Percentiles rank a stretch among this genome's conserved stretches.
phyloP scores from a whole-genome alignment of 2,888 invertebrate genomes.

The Eupelmus urozonus region DNA sequence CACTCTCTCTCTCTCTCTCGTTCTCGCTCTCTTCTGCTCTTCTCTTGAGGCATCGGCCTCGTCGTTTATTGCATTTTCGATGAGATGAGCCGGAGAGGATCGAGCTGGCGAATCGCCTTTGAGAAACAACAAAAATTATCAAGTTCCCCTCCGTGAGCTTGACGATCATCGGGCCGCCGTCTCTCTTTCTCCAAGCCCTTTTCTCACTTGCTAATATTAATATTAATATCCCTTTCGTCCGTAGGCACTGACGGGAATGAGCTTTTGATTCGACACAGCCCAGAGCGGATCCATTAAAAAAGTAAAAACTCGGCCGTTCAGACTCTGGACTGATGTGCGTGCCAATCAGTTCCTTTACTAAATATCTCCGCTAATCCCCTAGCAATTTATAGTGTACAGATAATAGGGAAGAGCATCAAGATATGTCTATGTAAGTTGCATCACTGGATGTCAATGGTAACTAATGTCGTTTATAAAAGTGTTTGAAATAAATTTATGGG shows the following conservation, averaged over 20 bases:
- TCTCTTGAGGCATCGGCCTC: constrained; percentile 46
- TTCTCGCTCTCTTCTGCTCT: constrained; percentile 18
- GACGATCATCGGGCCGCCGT: constrained; percentile 40
- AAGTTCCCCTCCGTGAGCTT: constrained; percentile 39
- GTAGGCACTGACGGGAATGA: constrained; percentile 54
- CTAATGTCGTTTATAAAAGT: too few relatives aligned
- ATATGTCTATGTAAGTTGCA: too few relatives aligned
- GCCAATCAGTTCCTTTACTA: constrained; percentile 26
- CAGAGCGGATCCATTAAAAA: constrained; percentile 30
- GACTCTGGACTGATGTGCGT: background rate
- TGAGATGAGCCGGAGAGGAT: constrained; percentile 53
- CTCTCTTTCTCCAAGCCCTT: constrained; percentile 38
- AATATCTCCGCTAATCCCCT: background rate
- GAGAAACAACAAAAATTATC: constrained; percentile 58
- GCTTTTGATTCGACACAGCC: constrained; percentile 61
- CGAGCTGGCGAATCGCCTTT: constrained; percentile 40
- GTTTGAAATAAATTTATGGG: too few relatives aligned
- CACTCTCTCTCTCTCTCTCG: constrained; percentile 21
- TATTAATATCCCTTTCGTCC: constrained; percentile 59
- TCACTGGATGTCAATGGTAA: too few relatives aligned
- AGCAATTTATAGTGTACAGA: background rate
- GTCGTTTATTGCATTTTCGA: constrained; percentile 65
- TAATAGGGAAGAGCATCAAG: too few relatives aligned
- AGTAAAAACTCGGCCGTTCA: background rate
- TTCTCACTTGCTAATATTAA: constrained; percentile 59